These are phyloP conservation scores for Silurus asotus DNA, from an alignment of 2,113 vertebrate species.

Conservation along the genomic window DNA sequence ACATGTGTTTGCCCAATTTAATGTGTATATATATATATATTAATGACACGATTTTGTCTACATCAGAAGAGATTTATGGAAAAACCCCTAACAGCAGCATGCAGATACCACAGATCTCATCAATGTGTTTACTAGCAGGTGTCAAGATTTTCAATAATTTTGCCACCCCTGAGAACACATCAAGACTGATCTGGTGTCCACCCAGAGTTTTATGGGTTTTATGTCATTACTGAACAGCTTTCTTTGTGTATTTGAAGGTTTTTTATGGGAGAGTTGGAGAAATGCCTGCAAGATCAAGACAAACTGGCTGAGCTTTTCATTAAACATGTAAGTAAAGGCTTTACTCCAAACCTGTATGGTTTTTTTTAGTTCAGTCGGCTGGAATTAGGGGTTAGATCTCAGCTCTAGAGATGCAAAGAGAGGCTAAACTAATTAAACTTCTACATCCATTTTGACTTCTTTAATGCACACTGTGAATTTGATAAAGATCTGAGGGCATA, in stretches of 20 bases:
- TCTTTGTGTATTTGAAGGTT: slow-evolving; percentile 74
- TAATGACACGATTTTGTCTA: neutral
- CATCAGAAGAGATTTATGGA: neutral
- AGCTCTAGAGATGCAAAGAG: too few relatives aligned
- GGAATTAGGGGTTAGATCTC: too few relatives aligned
- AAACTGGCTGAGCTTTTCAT: slow-evolving; percentile 95
- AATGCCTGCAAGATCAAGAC: slow-evolving; percentile 91
- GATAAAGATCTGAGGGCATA: neutral
- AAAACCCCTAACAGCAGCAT: neutral
- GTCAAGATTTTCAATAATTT: neutral
- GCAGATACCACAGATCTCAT: neutral
- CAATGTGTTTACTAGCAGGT: neutral
- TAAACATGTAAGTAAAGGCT: slow-evolving; percentile 84
- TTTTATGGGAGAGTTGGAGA: slow-evolving; percentile 93
- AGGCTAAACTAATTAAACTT: neutral
- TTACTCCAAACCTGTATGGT: neutral
- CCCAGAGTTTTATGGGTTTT: neutral
- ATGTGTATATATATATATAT: neutral
- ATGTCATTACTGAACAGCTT: neutral
- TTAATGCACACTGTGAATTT: too few relatives aligned
- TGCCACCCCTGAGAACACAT: neutral
- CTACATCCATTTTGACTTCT: neutral
- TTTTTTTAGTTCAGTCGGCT: too few relatives aligned
- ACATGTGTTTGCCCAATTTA: neutral
- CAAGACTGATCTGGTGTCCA: neutral